Evolutionary conservation across 2,888 invertebrate genomes (phyloP).

Genomic region (Amphipyra berbera): DNA sequence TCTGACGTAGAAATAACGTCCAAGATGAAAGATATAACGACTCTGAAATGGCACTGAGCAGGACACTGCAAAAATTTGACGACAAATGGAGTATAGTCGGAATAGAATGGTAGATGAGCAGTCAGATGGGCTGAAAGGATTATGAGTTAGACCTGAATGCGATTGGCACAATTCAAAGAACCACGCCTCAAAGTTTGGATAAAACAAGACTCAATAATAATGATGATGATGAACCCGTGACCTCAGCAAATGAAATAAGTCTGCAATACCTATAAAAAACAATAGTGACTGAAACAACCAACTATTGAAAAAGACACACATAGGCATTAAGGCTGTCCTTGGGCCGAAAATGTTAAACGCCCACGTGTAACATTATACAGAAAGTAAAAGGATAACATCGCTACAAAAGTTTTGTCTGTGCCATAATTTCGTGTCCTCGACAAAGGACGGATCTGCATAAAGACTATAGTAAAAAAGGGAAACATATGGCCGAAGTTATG

Average conservation of each 20-base stretch:
- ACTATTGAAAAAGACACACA: conserved; percentile 12
- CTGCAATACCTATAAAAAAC: neutral
- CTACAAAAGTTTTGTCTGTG: conserved; percentile 51
- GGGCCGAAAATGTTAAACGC: conserved; percentile 32
- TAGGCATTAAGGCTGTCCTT: conserved; percentile 32
- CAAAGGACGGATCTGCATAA: conserved; percentile 64
- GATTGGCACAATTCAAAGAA: too few relatives aligned
- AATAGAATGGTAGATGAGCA: too few relatives aligned
- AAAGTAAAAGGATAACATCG: conserved; percentile 44
- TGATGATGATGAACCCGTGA: too few relatives aligned
- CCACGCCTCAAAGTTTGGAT: too few relatives aligned
- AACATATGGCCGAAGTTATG: conserved; percentile 60
- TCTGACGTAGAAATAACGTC: too few relatives aligned
- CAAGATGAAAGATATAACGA: too few relatives aligned
- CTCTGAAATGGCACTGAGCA: too few relatives aligned
- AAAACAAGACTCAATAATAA: too few relatives aligned
- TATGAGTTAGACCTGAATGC: too few relatives aligned
- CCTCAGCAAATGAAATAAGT: neutral
- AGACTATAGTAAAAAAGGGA: conserved; percentile 62
- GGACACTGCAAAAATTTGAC: too few relatives aligned
- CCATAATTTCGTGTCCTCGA: conserved; percentile 49
- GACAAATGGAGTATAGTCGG: too few relatives aligned
- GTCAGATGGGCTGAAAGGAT: too few relatives aligned
- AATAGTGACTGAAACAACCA: neutral
- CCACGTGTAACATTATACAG: conserved; percentile 36